These are phyloP conservation scores for Astatotilapia flaviijosephi DNA, from an alignment of 2,113 vertebrate species.

Conservation along the genomic window DNA sequence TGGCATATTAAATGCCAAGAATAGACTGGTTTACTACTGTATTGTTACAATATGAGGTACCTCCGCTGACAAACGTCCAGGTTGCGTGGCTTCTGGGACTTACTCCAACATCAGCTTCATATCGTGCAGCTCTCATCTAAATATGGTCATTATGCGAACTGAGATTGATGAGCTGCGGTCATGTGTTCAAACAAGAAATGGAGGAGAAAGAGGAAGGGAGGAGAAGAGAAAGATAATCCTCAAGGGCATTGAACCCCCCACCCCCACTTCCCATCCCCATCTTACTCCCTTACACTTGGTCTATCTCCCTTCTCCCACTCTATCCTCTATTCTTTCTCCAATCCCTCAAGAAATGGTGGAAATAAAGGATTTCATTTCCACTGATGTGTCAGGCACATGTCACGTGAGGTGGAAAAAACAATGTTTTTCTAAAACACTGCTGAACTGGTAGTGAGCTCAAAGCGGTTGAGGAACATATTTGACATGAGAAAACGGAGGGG, in stretches of 20 bases:
- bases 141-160: conserved; percentile 55
- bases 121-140: conserved; percentile 35
- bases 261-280: not conserved
- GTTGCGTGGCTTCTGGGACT: not conserved
- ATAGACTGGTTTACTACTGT: not conserved
- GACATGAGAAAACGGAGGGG: not conserved
- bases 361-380: conserved; percentile 24
- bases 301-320: not conserved
- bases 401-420: not conserved
- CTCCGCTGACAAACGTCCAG: not conserved
- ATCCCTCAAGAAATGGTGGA: conserved; percentile 20
- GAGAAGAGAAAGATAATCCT: conserved; percentile 50
- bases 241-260: conserved; percentile 27
- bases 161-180: conserved; percentile 41
- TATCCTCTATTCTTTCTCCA: not conserved
- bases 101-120: not conserved
- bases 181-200: conserved; percentile 38
- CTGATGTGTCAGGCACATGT: conserved; percentile 8
- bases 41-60: not conserved
- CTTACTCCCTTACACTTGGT: not conserved
- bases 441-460: not conserved
- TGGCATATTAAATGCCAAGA: not conserved
- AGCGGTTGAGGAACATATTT: not conserved
- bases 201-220: not conserved
- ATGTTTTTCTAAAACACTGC: not conserved